Evolutionary conservation across 2,888 invertebrate genomes (phyloP).

Genomic region (Leucophora obtusa): DNA sequence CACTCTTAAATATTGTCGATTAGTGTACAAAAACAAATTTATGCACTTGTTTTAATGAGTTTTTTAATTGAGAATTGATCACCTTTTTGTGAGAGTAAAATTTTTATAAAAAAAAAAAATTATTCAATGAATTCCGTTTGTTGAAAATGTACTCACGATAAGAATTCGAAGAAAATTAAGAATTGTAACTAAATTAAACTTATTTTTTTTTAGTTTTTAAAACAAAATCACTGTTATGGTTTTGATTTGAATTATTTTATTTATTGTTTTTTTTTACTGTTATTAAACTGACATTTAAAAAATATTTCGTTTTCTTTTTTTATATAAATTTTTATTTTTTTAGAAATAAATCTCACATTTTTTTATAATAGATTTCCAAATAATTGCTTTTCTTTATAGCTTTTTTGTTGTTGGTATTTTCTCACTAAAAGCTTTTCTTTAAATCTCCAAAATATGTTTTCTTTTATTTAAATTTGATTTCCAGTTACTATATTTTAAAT

Average conservation of each 20-base stretch:
- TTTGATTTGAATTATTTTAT: background rate
- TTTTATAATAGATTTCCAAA: conserved; percentile 19
- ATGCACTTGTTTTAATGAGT: conserved; percentile 5
- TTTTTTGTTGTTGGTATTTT: conserved; percentile 9
- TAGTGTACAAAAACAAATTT: background rate
- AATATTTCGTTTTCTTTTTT: background rate
- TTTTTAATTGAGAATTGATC: conserved; percentile 1
- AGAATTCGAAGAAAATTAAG: background rate
- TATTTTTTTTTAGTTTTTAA: background rate
- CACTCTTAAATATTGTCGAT: background rate
- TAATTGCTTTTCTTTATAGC: conserved; percentile 30
- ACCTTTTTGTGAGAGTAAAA: background rate
- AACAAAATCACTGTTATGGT: background rate
- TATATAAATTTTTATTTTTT: background rate
- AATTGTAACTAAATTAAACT: background rate
- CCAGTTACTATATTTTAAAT: background rate
- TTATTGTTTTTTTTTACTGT: background rate
- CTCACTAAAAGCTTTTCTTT: conserved; percentile 41
- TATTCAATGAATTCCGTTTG: background rate
- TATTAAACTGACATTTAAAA: background rate
- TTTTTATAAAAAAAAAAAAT: background rate
- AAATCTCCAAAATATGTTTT: conserved; percentile 38
- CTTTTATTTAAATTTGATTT: background rate
- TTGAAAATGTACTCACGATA: background rate
- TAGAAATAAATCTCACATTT: conserved; percentile 35